phyloP scores from a whole-genome alignment of 2,797 vertebrate genomes.

The Girardinus metallicus region DNA sequence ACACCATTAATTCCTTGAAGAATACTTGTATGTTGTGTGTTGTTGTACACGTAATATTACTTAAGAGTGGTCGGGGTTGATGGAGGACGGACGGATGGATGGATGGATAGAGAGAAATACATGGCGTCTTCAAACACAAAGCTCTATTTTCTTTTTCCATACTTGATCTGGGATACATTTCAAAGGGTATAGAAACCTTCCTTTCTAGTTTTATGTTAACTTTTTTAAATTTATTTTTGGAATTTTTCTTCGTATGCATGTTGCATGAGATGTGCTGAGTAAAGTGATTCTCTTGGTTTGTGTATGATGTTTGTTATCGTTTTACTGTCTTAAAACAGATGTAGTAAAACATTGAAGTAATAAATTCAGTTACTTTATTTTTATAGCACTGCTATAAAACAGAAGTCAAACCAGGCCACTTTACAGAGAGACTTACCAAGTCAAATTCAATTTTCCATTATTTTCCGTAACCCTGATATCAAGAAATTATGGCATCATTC shows the following conservation, averaged over 20 bases:
- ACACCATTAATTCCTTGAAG: not conserved
- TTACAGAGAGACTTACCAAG: not conserved
- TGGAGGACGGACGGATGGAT: not conserved
- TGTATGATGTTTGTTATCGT: not conserved
- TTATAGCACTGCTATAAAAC: not conserved
- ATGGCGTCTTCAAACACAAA: not conserved
- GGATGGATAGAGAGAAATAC: not conserved
- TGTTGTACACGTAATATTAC: not conserved
- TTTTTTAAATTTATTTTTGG: not conserved
- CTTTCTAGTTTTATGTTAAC: not conserved
- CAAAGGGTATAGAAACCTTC: not conserved
- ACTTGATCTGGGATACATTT: not conserved
- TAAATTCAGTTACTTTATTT: not conserved
- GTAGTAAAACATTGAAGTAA: not conserved
- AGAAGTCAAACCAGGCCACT: not conserved
- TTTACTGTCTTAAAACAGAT: not conserved
- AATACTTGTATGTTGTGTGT: not conserved
- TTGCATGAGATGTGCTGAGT: not conserved
- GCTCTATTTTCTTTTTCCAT: not conserved
- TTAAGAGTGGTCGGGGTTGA: not conserved
- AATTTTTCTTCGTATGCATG: not conserved
- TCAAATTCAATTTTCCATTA: not conserved
- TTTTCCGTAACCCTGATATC: too few relatives aligned
- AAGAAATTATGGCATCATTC: too few relatives aligned
- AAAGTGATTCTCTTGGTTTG: not conserved